Evolutionary conservation across 2,797 vertebrate species (phyloP), one percentile per base, ranked within the genome.

Genomic region (Pseudocheirus occidentalis): DNA sequence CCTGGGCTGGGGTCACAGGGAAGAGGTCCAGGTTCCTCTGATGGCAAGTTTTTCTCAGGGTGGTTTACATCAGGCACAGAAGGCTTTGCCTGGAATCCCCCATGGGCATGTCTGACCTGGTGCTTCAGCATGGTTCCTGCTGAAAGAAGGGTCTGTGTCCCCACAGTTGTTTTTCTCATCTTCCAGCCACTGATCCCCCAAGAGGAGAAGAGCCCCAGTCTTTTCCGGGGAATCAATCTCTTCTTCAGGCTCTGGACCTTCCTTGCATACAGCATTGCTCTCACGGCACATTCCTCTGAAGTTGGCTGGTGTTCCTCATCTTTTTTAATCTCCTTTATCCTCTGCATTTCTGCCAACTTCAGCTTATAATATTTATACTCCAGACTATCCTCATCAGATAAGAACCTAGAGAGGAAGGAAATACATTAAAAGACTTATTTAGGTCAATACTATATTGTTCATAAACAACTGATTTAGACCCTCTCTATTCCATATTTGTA

Each of bases 341-440:
- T 97, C 62, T 98, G 98, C 52, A 54, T 91, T 95, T 99, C 98
- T 0, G 98, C 94, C n/a, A 99, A 89, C 97, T 98, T 98, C 95
- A 99, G 98, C 24, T 97, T 97, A 92, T 98, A 99, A 54, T 99
- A 99, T 90, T 99, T 99, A 98, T 98, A 98, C 55, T 99, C 99
- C 31, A 98, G 97, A 91, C 99, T 99, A 4, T 98, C 98, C 91
- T 99, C 97, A 4, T 99, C 98, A 1, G 98, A 97, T 66, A 99
- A 96, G 95, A 99, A 99, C 98, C 99, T 99, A 91, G 40, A 93
- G 13, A 50, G 4, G 31, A 56, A 54, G 66, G 14, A 28, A 62
- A 58, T 94, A 94, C 13, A 90, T 90, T 90, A 87, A 87, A 55
- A 87, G 50, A 40, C n/a, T 73, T 66, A 81, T 24, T 24, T 24